phyloP scores from a whole-genome alignment of 1,140 invertebrate species.

The Cyclina sinensis region DNA sequence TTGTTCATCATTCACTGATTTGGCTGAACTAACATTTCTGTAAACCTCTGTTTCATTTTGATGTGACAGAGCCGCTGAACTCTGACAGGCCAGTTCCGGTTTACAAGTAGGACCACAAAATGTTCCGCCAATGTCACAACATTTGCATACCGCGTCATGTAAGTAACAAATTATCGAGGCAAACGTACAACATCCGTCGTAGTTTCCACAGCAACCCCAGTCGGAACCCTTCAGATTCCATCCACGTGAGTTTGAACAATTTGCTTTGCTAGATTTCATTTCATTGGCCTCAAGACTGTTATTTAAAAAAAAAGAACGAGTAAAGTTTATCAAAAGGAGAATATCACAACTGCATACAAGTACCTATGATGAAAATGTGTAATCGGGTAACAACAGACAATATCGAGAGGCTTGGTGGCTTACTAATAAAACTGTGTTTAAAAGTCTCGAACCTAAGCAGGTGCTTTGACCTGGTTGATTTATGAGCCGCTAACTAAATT shows the following conservation, averaged over 20 bases:
- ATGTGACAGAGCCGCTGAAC: not conserved
- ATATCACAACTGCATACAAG: no score
- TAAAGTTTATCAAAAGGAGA: no score
- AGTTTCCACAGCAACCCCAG: conserved; percentile 80
- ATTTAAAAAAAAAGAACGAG: no score
- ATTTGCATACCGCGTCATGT: conserved; percentile 76
- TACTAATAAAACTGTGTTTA: no score
- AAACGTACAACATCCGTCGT: conserved; percentile 75
- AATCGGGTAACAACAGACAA: no score
- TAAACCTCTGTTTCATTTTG: not conserved
- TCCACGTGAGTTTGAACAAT: conserved; percentile 68
- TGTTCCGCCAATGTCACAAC: conserved; percentile 69
- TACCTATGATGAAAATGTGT: no score
- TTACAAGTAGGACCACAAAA: conserved; percentile 76
- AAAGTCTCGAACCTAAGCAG: no score
- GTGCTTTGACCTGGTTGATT: no score
- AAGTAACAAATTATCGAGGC: conserved; percentile 76
- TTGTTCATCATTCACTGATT: not conserved
- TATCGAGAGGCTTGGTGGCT: no score
- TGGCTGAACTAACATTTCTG: not conserved
- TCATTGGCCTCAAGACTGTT: not conserved
- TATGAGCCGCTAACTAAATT: no score
- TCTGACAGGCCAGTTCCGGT: conserved; percentile 68
- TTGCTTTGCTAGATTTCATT: not conserved
- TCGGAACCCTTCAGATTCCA: conserved; percentile 76